Conservation (phyloP, 2,113 vertebrate genomes). For the Toxostoma redivivum region DNA sequence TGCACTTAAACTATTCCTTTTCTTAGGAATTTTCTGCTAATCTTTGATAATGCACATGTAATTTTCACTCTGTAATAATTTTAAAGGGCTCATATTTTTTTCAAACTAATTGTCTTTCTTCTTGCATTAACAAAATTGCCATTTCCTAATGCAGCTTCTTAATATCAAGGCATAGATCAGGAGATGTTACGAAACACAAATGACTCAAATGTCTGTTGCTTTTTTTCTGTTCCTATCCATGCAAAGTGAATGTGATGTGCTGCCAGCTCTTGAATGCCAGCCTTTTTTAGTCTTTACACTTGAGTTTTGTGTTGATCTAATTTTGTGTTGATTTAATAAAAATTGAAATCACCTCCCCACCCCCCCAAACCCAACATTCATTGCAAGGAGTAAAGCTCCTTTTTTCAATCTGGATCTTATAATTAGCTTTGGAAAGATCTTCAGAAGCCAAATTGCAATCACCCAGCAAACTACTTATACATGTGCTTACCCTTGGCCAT, state of each 20-base stretch:
- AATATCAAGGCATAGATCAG: not conserved
- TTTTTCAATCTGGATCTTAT: not conserved
- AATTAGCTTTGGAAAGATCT: not conserved
- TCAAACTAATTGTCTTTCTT: not conserved
- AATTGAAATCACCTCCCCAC: not conserved
- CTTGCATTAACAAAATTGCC: not conserved
- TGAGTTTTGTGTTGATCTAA: not conserved
- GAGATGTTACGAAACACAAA: not conserved
- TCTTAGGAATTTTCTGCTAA: not conserved
- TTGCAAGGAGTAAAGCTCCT: not conserved
- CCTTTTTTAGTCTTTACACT: not conserved
- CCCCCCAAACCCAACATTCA: fast-evolving
- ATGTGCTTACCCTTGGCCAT: not conserved
- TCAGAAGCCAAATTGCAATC: not conserved
- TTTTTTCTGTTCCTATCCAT: not conserved
- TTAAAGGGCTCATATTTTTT: not conserved
- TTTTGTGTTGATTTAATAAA: too few species aligned
- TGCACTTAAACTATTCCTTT: not conserved
- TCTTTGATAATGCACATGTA: not conserved
- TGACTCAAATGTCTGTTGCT: not conserved
- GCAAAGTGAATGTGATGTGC: not conserved
- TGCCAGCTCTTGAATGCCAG: not conserved
- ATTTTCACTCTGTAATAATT: not conserved
- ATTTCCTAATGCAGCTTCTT: not conserved
- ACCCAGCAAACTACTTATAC: not conserved